Conservation (phyloP, 2,113 vertebrate species). For the Ursus arctos region DNA sequence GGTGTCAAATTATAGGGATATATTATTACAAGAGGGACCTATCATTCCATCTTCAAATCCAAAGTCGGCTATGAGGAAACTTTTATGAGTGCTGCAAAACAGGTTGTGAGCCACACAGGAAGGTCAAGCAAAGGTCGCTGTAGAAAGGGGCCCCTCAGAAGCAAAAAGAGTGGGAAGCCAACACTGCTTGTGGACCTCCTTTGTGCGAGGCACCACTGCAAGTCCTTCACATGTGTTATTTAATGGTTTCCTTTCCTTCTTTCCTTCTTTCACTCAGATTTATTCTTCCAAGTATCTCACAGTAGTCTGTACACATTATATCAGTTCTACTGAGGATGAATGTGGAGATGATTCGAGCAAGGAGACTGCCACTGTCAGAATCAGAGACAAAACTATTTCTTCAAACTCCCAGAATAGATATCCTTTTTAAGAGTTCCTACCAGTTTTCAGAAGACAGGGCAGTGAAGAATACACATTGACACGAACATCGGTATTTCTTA, state of each 20-base stretch:
- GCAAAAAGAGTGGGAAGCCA: not conserved
- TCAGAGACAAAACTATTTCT: not conserved
- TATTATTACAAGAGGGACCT: not conserved
- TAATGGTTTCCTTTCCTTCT: not conserved
- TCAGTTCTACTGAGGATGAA: not conserved
- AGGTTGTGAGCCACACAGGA: not conserved
- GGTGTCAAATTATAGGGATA: not conserved
- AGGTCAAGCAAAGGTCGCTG: not conserved
- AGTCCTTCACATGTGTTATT: not conserved
- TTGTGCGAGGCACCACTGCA: not conserved
- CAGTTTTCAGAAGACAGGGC: not conserved
- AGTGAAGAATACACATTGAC: not conserved
- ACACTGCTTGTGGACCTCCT: not conserved
- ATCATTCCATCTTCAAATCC: not conserved
- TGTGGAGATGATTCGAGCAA: constrained; percentile 40
- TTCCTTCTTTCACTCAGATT: not conserved
- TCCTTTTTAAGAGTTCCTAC: not conserved
- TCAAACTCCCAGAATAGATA: not conserved
- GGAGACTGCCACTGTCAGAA: not conserved
- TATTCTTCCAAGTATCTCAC: not conserved
- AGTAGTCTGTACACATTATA: not conserved
- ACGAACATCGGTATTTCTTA: not conserved
- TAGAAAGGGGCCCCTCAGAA: not conserved
- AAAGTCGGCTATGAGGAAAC: not conserved
- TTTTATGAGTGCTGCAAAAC: not conserved